These are phyloP conservation scores for Macropis europaea DNA, from an alignment of 2,888 invertebrate genomes.

Conservation along the genomic window DNA sequence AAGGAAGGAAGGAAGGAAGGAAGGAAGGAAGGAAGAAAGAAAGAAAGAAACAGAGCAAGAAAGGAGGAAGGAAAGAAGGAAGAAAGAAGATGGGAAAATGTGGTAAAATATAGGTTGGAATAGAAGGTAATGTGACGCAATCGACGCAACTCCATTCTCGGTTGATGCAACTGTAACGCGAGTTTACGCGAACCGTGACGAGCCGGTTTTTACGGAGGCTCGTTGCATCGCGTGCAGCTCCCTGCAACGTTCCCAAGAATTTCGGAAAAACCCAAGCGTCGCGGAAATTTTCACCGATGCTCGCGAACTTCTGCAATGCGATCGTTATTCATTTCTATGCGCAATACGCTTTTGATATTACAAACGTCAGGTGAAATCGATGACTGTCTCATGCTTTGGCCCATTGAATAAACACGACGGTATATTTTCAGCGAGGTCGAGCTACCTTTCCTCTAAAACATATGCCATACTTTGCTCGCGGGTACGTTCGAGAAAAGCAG, in stretches of 20 bases:
- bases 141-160: conserved; percentile 9
- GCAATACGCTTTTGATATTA: no score
- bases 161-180: conserved; percentile 65
- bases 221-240: neutral
- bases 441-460: no score
- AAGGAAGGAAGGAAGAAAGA: neutral
- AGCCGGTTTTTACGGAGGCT: conserved; percentile 17
- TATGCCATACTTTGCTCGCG: no score
- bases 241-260: neutral
- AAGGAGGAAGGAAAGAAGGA: neutral
- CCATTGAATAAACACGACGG: no score
- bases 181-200: conserved; percentile 50
- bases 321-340: no score
- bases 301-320: neutral
- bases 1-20: no score
- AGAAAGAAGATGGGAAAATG: neutral
- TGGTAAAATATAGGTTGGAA: neutral
- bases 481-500: no score
- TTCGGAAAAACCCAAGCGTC: neutral
- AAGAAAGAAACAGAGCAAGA: neutral
- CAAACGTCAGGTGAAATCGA: no score
- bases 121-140: conserved; percentile 22
- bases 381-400: no score
- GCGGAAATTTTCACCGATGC: neutral
- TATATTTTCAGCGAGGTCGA: no score